Conservation (phyloP, 2,113 vertebrate genomes). For the Leiothrix lutea region DNA sequence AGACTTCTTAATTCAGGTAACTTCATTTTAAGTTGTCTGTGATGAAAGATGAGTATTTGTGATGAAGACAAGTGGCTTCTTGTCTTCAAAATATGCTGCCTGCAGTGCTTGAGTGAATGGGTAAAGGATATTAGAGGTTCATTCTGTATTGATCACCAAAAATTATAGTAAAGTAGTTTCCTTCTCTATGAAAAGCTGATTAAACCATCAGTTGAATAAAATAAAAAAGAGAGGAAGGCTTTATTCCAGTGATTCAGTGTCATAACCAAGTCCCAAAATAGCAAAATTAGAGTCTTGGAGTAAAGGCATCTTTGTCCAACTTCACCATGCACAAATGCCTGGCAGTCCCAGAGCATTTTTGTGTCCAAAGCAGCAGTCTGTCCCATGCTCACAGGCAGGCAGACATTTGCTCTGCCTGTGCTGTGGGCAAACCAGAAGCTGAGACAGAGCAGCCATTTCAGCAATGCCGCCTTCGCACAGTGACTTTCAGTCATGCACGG, state of each 20-base stretch:
- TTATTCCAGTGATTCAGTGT: background rate
- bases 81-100: background rate
- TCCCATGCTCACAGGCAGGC: background rate
- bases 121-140: background rate
- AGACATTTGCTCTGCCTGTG: background rate
- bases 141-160: background rate
- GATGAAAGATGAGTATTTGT: background rate
- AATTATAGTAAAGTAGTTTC: background rate
- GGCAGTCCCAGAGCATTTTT: background rate
- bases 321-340: background rate
- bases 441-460: background rate
- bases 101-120: background rate
- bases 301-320: background rate
- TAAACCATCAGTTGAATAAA: background rate
- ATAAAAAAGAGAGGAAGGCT: background rate
- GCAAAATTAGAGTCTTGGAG: background rate
- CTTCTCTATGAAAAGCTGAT: background rate
- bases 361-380: background rate
- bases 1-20: constrained; percentile 84
- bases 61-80: background rate
- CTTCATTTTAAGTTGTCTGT: background rate
- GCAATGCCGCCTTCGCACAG: background rate
- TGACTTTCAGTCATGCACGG: background rate
- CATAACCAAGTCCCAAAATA: background rate
- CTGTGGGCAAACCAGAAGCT: background rate